Evolutionary conservation across 2,888 invertebrate genomes (phyloP), one percentile per base, ranked within the genome.

Genomic region (Byasa hedistus): DNA sequence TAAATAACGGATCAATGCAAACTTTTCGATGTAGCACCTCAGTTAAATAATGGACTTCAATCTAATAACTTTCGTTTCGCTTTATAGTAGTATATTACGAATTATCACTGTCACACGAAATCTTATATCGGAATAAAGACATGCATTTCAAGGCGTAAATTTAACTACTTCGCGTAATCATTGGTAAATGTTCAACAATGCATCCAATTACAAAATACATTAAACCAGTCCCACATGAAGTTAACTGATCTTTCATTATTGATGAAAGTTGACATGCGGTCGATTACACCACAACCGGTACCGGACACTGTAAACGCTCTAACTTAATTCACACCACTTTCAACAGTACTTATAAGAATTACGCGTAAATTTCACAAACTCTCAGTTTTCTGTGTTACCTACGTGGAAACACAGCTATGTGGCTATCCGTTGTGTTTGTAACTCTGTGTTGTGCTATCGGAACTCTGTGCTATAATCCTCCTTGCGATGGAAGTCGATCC

Each of bases 291-390:
- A 77, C 61, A 51, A 68, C 64, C 64, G 17, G 22, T 23, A 15
- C 36, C 68, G 72, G 72, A 64, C 68, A 74, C 68, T 71, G 65
- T 71, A 72, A 71, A 69, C 72, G 69, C 74, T 75, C 86, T 89
- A 89, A 89, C 77, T 82, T 72, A 83, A 89, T 90, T 90, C 77
- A 76, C 89, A 81, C 82, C 69, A 83, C 89, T 90, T 89, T 89
- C 89, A 69, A 75, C 79, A 78, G 75, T 80, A 82, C 80, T 84
- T 90, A 91, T 89, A 90, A 89, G 86, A 80, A 78, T 67, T 68
- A 66, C 63, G 72, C 66, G 69, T 75, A 69, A 74, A 72, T 80
- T 79, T 80, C 77, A 78, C 85, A 83, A 80, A 79, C 82, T 71
- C 80, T 84, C 84, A 88, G 87, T 90, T 82, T 81, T 80, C 80